Percentiles rank a stretch among this genome's conserved stretches.
Conservation (phyloP, 2,797 vertebrate genomes). For the Acanthornis magna region DNA sequence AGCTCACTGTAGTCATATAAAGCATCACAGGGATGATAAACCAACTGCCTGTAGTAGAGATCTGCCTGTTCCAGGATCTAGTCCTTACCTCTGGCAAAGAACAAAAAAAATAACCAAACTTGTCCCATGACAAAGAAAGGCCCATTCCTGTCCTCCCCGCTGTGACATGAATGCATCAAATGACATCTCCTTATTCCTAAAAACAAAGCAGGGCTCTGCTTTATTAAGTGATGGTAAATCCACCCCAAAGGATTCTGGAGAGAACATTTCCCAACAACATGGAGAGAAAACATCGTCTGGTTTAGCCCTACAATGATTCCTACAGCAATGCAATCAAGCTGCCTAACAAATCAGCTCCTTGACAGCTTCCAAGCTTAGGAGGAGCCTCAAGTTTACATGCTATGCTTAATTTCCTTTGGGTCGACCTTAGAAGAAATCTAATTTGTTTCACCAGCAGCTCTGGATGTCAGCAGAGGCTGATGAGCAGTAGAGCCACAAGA, state of each 20-base stretch:
- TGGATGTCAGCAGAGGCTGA: constrained; percentile 1
- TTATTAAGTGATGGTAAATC: background rate
- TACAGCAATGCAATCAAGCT: background rate
- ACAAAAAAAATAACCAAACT: background rate
- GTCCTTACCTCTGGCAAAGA: background rate
- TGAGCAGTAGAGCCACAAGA: background rate
- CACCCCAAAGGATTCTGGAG: background rate
- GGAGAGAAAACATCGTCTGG: background rate
- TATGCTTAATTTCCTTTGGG: constrained; percentile 42
- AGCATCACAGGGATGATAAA: background rate
- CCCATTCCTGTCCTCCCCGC: background rate
- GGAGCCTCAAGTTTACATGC: constrained; percentile 2
- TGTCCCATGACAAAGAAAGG: background rate
- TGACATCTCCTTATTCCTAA: background rate
- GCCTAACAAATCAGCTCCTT: background rate
- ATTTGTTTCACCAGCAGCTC: constrained; percentile 32
- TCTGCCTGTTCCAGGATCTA: background rate
- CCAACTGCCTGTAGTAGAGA: background rate
- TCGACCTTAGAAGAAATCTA: background rate
- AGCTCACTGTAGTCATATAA: background rate
- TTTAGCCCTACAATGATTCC: background rate
- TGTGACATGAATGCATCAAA: background rate
- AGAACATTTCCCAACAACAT: background rate
- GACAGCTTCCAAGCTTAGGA: constrained; percentile 11
- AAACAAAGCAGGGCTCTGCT: background rate